Evolutionary conservation across 2,888 invertebrate genomes (phyloP), one percentile per base, ranked within the genome.

Genomic region (Scelioninae gen. 1): DNA sequence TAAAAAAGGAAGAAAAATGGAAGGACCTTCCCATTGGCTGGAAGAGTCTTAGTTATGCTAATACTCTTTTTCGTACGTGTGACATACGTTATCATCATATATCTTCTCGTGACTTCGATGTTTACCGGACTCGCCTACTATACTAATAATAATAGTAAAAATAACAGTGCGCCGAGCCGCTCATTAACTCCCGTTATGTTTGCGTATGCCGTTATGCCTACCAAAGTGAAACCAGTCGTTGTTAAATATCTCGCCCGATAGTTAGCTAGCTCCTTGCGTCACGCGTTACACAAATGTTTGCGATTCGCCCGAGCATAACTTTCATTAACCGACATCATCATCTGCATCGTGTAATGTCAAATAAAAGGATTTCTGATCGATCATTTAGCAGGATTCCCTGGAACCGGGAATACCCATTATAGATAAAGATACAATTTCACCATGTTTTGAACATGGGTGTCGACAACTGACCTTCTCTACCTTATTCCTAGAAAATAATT

Each of bases 121-220:
- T 63, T 74, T 63, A 74, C 47, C 45, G 23, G 7, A 15, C 31
- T 45, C 56, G 11, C 45, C 75, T 76, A 29, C 58, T 75, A 79
- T n/a, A n/a, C 38, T 75, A 74, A 63, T 56, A 78, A 82, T 82
- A 66, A 72, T 78, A 53, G 49, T 63, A 43, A 78, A 68, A 78
- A 79, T 58, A 82, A 68, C 68, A 60, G 79, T 55, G 34, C 15
- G 45, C 32, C 66, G 62, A 85, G 87, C 63, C 86, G 89, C 87
- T 90, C 89, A 88, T 93, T 93, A 88, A 93, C 89, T 87, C 92
- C 91, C 89, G 92, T 92, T 92, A 92, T 89, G 88, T 90, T 90
- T 92, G 90, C 91, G 90, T 90, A 89, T 91, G 92, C 92, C 92
- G 92, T 92, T 92, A 92, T 91, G 87, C 88, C 88, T 88, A 87